Percentiles rank a stretch among this genome's conserved stretches.
Evolutionary conservation across 2,797 vertebrate genomes (phyloP).

Genomic region (Girardinus metallicus): DNA sequence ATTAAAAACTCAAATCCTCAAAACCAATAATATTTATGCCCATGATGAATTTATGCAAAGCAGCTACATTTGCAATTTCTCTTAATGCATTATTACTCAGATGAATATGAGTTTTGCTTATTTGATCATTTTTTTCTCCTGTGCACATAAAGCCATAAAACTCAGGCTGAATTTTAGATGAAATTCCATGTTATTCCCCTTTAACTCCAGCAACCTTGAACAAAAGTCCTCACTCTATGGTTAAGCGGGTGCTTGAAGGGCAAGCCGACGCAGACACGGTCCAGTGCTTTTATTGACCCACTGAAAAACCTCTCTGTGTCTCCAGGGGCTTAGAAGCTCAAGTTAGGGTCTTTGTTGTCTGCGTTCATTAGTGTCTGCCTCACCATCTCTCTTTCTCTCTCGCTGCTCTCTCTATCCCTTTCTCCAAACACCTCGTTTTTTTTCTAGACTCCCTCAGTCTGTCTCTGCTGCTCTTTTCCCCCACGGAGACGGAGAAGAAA

Average conservation of each 20-base stretch:
- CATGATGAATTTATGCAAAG: not conserved
- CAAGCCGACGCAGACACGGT: conserved; percentile 67
- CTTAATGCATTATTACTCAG: conserved; percentile 17
- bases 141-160: conserved; percentile 9
- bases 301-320: conserved; percentile 70
- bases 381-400: conserved; percentile 40
- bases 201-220: conserved; percentile 75
- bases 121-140: conserved; percentile 14
- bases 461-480: conserved; percentile 67
- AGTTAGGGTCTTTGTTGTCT: conserved; percentile 80
- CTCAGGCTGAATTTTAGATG: conserved; percentile 29
- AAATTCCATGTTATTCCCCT: conserved; percentile 54
- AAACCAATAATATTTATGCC: not conserved
- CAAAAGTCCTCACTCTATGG: conserved; percentile 65
- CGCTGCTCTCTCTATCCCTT: conserved; percentile 26
- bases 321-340: conserved; percentile 67
- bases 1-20: not conserved
- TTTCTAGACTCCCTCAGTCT: conserved; percentile 42
- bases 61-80: not conserved
- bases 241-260: conserved; percentile 75
- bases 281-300: conserved; percentile 79
- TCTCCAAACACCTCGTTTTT: conserved; percentile 48
- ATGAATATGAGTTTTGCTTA: conserved; percentile 16
- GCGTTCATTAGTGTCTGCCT: conserved; percentile 81
- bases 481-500: conserved; percentile 69